phyloP scores from a whole-genome alignment of 2,113 vertebrate species.

The Hoplias malabaricus region DNA sequence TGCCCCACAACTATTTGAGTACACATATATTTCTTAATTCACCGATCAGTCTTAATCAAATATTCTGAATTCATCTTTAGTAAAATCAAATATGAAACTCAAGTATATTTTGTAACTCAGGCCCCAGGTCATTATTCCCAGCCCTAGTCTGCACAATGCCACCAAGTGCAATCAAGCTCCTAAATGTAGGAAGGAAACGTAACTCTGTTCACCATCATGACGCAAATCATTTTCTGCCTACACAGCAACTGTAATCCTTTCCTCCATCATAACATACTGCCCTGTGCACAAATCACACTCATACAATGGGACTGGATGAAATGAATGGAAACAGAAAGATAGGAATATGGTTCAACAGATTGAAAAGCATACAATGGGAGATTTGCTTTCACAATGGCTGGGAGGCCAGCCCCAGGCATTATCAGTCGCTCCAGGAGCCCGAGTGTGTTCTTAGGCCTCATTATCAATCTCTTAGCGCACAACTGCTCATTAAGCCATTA shows the following conservation, averaged over 20 bases:
- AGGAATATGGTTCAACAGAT: slow-evolving; percentile 2
- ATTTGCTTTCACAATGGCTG: slow-evolving; percentile 7
- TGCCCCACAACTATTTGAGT: too few relatives aligned
- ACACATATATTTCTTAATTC: too few relatives aligned
- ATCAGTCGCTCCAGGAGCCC: slow-evolving; percentile 54
- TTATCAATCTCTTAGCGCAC: slow-evolving; percentile 63
- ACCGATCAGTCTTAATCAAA: too few relatives aligned
- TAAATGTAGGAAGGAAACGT: neutral
- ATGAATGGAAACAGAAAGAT: slow-evolving; percentile 28
- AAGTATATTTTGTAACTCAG: neutral
- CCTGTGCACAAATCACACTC: neutral
- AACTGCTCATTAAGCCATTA: slow-evolving; percentile 56
- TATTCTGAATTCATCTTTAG: too few relatives aligned
- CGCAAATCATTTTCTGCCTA: neutral
- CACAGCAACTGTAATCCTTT: slow-evolving; percentile 4
- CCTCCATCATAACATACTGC: neutral
- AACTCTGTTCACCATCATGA: neutral
- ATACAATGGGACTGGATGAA: neutral
- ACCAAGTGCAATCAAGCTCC: neutral
- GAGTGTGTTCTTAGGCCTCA: slow-evolving; percentile 53
- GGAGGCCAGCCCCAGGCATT: slow-evolving; percentile 34
- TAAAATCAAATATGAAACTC: too few relatives aligned
- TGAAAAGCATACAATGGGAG: slow-evolving; percentile 16
- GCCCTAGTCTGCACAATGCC: neutral
- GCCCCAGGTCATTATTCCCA: neutral